Evolutionary conservation across 2,797 vertebrate species (phyloP).

Genomic region (Hypotaenidia philippensis): DNA sequence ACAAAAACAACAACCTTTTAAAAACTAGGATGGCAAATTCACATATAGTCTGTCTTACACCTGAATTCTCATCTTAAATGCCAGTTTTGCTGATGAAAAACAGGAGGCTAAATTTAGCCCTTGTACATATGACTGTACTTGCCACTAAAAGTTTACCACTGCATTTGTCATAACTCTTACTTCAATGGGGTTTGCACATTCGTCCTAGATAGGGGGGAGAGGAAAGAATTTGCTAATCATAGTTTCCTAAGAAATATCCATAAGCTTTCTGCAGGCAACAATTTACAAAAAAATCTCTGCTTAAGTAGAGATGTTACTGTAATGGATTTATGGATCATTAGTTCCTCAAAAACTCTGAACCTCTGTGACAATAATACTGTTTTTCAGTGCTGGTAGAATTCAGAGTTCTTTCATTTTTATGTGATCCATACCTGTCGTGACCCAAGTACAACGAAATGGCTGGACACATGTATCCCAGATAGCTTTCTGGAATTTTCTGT

Average conservation of each 20-base stretch:
- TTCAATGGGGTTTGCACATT: background rate
- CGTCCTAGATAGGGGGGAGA: background rate
- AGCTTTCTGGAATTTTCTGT: constrained; percentile 25
- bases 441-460: background rate
- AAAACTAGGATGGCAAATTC: background rate
- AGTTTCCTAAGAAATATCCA: background rate
- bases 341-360: background rate
- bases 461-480: background rate
- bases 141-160: background rate
- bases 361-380: background rate
- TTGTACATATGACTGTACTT: background rate
- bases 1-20: background rate
- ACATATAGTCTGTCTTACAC: background rate
- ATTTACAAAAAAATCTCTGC: background rate
- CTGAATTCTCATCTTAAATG: background rate
- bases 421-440: background rate
- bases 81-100: background rate
- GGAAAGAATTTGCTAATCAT: background rate
- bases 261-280: background rate
- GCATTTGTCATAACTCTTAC: background rate
- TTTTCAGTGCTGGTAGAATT: background rate
- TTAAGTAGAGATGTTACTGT: background rate
- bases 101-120: background rate
- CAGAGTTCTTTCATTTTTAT: background rate
- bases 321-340: background rate